Evolutionary conservation across 2,797 vertebrate genomes (phyloP), one percentile per base, ranked within the genome.

Genomic region (Kryptolebias ocellatus): DNA sequence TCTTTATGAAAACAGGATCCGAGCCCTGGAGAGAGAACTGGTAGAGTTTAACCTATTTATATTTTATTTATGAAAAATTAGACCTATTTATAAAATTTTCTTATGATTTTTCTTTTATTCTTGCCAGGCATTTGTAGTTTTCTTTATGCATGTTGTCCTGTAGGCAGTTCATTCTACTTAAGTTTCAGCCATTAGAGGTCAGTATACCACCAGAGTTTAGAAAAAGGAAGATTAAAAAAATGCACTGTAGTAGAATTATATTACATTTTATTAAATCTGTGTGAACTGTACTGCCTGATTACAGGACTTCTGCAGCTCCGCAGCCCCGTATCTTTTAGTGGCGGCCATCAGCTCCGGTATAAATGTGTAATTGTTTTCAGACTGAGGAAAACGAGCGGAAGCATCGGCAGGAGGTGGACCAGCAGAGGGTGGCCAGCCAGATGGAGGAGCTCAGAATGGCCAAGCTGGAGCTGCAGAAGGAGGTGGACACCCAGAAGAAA

Each of bases 1-100:
- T 24, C 92, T 87, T 0, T 99, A 96, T 64, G 97, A 99, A 78
- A 89, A 88, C 63, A 92, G 81, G 84, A 98, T 98, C 84, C 90
- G 28, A 82, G 87, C 79, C 15, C 74, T 99, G 77, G 94, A 99
- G 87, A 92, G 72, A 46, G 95, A 95, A 53, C 93, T 99, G 95
- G 97, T 99, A 92, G 73, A 47, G 4, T 20, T 46, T 24, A 24
- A 57, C 28, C 27, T 16, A 10, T 64, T 39, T 39, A 11, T 39
- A 10, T 39, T 10, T 2, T 12, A 10, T 39, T 39, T 39, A 2
- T 39, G 2, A 39, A 39, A 39, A 39, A 8, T 10, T 10, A 10
- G 11, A 39, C 31, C 5, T 5, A 34, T 34, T 34, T 34, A 34
- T 9, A 0, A 3, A 3, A 34, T 34, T 34, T 29, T 4, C 27